Percentiles rank a stretch among this genome's conserved stretches.
phyloP scores from a whole-genome alignment of 53 echinoderm and acorn worm genomes.

The Pentamera pediparva region DNA sequence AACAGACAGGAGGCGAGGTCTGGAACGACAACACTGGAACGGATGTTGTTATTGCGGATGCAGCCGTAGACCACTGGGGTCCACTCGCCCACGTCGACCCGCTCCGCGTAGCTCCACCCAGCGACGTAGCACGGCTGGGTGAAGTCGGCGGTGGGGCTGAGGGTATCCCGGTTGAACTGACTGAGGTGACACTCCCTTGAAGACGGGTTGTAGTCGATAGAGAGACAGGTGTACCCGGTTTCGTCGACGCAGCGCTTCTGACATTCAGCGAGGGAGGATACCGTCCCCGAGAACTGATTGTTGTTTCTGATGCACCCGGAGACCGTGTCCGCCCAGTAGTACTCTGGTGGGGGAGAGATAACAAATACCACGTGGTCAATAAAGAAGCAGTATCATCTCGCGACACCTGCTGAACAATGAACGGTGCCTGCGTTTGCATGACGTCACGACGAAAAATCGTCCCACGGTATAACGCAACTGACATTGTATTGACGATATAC shows the following conservation, averaged over 20 bases:
- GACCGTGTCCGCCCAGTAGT: not conserved
- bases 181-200: not conserved
- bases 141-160: not conserved
- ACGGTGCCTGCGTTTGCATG: too few species aligned
- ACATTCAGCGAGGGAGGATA: not conserved
- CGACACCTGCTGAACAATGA: too few species aligned
- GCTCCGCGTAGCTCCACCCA: not conserved
- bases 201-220: not conserved
- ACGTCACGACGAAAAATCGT: too few species aligned
- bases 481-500: too few species aligned
- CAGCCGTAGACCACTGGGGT: not conserved
- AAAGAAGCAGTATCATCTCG: too few species aligned
- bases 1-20: not conserved
- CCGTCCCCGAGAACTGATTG: not conserved
- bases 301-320: not conserved
- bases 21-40: not conserved
- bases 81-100: not conserved
- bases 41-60: not conserved
- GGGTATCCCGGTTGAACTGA: not conserved
- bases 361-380: too few species aligned
- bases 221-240: not conserved
- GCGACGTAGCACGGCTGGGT: not conserved
- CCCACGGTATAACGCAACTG: too few species aligned
- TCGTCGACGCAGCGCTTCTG: not conserved
- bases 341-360: too few species aligned